Conservation (phyloP, 2,888 invertebrate genomes). For the Cataglyphis altisquamis region DNA sequence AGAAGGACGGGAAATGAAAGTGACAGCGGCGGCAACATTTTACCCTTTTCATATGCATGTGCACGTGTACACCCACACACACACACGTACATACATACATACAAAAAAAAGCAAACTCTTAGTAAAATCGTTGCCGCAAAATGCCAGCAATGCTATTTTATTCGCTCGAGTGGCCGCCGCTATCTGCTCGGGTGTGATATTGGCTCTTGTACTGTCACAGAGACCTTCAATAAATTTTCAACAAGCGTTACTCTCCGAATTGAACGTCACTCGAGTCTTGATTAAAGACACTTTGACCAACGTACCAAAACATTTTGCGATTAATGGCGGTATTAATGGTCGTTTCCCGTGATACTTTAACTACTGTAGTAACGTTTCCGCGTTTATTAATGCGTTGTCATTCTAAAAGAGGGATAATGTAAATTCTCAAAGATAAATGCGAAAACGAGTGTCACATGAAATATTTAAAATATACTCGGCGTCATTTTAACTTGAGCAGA, state of each 20-base stretch:
- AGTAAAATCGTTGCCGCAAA: slow-evolving; percentile 34
- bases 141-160: slow-evolving; percentile 51
- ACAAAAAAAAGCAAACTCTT: not conserved
- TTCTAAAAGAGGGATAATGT: not conserved
- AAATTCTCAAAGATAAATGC: not conserved
- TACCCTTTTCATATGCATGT: slow-evolving; percentile 51
- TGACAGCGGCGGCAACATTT: slow-evolving; percentile 7
- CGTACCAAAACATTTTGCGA: slow-evolving; percentile 13
- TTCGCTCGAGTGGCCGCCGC: slow-evolving; percentile 27
- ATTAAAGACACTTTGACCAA: slow-evolving; percentile 10
- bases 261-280: slow-evolving; percentile 30
- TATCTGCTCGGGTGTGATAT: slow-evolving; percentile 33
- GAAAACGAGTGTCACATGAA: not conserved
- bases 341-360: not conserved
- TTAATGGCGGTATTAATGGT: slow-evolving; percentile 14
- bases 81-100: not conserved
- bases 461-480: slow-evolving; percentile 3
- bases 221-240: slow-evolving; percentile 44
- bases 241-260: slow-evolving; percentile 1
- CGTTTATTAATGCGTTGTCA: not conserved
- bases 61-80: not conserved
- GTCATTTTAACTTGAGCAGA: slow-evolving; percentile 12
- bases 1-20: not conserved
- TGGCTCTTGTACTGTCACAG: slow-evolving; percentile 22
- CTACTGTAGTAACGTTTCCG: not conserved